Base-by-base conservation (phyloP, 30 jellyfish, hydroid and myxozoan genomes). In the Mastigias papua region DNA sequence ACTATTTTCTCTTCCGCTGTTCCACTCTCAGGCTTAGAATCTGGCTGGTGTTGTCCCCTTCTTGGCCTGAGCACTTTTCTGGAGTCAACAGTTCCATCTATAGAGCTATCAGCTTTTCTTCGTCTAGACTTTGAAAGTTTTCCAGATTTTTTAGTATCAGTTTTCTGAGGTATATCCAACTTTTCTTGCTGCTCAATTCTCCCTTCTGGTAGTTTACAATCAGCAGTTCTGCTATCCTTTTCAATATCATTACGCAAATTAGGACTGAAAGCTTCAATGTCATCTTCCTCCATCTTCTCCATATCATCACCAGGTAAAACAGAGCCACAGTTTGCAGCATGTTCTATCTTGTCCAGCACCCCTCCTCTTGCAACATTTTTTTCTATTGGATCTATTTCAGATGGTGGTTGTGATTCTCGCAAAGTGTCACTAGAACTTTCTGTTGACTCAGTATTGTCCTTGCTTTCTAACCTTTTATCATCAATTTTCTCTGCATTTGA, bases 51-150 rank as follows among this genome's bases (percentile, higher is more conserved):
- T 20, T 63, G 28, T 29, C 62, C 80, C 54, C 81, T 80, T 42
- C 90, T 31, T 46, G 81, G 90, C 62, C 90, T 22, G 26, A 80
- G 81, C 30, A 80, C 72, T 48, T 80, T 80, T 28, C 25, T 80
- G 20, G 49, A 11, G 9, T 11, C 20, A 66, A 32, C 27, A 29
- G 73, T 21, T 50, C 34, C 16, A 29, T 35, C 74, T 17, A 26
- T 34, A 4, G 22, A 25, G 58, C 28, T 69, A 48, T 27, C 35
- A 30, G 60, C 90, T 21, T 63, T 63, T 42, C 73, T 51, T 51
- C 86, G 65, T 37, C 42, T 34, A 13, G 77, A 60, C 42, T 77
- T 57, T 20, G 60, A 1, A 8, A 2, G 49, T 37, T 13, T 37
- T 25, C 13, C 42, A 2, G 5, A 27, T 20, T 63, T 63, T 28